Evolutionary conservation across 2,888 invertebrate species (phyloP).

Genomic region (Cheilosia vernalis): DNA sequence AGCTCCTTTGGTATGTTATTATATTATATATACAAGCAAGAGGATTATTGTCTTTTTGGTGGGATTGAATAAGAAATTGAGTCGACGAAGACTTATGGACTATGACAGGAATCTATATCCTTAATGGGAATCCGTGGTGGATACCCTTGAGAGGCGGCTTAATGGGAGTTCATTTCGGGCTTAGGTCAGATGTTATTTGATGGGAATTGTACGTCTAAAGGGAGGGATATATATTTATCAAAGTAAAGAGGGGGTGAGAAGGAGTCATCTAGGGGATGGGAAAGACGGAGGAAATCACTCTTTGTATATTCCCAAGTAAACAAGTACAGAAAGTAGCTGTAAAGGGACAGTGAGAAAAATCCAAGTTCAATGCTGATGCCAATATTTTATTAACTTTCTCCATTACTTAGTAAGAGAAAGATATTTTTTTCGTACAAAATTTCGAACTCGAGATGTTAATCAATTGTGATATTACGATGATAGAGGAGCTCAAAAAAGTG

Average conservation of each 20-base stretch:
- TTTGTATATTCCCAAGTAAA: too few relatives aligned
- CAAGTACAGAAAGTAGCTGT: too few relatives aligned
- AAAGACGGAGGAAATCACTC: too few relatives aligned
- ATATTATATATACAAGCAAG: not conserved
- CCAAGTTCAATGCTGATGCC: too few relatives aligned
- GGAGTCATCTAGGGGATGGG: too few relatives aligned
- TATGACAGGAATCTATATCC: constrained; percentile 23
- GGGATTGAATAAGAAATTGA: constrained; percentile 24
- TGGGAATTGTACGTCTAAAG: not conserved
- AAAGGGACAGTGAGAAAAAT: too few relatives aligned
- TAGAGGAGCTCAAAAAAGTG: too few relatives aligned
- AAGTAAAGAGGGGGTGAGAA: not conserved
- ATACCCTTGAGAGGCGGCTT: constrained; percentile 15
- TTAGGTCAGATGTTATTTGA: constrained; percentile 12
- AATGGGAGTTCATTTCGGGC: constrained; percentile 21
- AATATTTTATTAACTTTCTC: too few relatives aligned
- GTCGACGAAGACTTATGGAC: constrained; percentile 16
- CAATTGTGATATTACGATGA: too few relatives aligned
- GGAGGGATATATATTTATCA: not conserved
- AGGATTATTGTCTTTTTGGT: constrained; percentile 1
- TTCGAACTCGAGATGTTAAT: too few relatives aligned
- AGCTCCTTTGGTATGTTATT: not conserved
- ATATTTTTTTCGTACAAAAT: too few relatives aligned
- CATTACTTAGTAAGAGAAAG: too few relatives aligned
- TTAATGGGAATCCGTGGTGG: constrained; percentile 15